Percentiles rank a stretch among this genome's conserved stretches.
These are phyloP conservation scores for Diphyllodes magnificus DNA, from an alignment of 2,113 vertebrate genomes.

Conservation along the genomic window DNA sequence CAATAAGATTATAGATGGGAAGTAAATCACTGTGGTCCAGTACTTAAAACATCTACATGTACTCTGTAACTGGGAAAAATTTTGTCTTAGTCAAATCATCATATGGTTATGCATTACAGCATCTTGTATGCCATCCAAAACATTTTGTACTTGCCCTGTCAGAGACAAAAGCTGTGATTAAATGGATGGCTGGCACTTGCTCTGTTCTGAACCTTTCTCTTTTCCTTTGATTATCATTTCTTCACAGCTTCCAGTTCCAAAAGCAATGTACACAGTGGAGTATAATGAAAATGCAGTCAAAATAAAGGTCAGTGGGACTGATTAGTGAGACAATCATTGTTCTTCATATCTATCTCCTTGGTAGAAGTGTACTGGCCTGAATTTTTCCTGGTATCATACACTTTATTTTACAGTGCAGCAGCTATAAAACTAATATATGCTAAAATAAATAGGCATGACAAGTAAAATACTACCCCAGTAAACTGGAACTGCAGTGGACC, in stretches of 20 bases:
- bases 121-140: background rate
- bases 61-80: background rate
- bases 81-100: background rate
- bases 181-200: background rate
- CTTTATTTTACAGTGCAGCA: background rate
- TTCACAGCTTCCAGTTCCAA: background rate
- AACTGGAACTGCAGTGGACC: background rate
- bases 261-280: background rate
- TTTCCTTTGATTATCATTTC: background rate
- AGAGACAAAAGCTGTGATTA: constrained; percentile 16
- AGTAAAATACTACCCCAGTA: background rate
- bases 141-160: background rate
- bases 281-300: background rate
- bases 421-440: background rate
- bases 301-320: background rate
- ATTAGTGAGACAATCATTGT: background rate
- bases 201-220: background rate
- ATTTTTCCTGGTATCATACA: background rate
- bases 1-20: background rate
- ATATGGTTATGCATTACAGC: background rate
- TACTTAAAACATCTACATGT: background rate
- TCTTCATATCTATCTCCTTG: background rate
- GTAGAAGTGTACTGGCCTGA: background rate
- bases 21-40: background rate
- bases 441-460: background rate